These are phyloP conservation scores for Hippocampus abdominalis DNA, from an alignment of 2,113 vertebrate species.

Conservation along the genomic window DNA sequence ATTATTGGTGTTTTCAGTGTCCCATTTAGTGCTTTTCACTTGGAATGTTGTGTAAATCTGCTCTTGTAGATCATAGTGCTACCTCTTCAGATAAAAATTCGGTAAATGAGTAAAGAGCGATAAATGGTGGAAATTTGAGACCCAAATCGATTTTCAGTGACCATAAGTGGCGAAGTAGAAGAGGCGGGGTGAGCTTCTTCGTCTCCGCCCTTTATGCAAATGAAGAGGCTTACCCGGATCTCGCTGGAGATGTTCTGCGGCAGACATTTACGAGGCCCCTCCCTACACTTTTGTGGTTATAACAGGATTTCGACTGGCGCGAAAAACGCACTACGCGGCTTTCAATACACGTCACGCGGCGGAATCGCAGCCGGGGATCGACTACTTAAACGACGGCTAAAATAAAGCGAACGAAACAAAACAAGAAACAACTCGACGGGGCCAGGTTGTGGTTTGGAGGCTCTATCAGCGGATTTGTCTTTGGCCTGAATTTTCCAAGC, in stretches of 20 bases:
- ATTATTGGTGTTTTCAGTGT: not conserved
- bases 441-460: conserved; percentile 7
- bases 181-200: conserved; percentile 34
- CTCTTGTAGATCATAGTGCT: no score
- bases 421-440: not conserved
- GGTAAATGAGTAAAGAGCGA: no score
- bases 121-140: no score
- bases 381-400: not conserved
- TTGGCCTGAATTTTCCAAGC: conserved; percentile 29
- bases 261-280: conserved; percentile 62
- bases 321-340: conserved; percentile 65
- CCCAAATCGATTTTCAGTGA: not conserved
- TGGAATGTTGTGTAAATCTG: no score
- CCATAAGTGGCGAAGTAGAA: conserved; percentile 15
- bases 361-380: conserved; percentile 3
- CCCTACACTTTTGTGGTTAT: conserved; percentile 58
- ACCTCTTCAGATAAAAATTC: no score
- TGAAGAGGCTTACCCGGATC: conserved; percentile 60
- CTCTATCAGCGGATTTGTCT: conserved; percentile 6
- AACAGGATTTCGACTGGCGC: conserved; percentile 68
- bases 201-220: conserved; percentile 43
- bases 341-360: conserved; percentile 30
- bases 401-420: not conserved
- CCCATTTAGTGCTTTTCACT: not conserved
- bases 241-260: conserved; percentile 36